Evolutionary conservation across 2,888 invertebrate genomes (phyloP).

Genomic region (Cheilosia impressa): DNA sequence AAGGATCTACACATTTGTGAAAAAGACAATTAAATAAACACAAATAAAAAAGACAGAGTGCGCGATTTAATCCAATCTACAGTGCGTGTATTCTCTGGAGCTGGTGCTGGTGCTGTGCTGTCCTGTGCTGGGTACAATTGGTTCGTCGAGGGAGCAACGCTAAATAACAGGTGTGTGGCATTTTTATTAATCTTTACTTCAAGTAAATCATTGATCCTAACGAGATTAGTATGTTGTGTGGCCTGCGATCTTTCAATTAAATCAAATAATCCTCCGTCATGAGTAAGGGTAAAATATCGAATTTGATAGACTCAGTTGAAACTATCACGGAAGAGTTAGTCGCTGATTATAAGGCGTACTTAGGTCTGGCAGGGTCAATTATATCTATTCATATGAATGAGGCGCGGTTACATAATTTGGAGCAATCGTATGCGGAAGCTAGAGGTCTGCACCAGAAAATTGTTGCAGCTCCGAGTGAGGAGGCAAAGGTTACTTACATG

Average conservation of each 20-base stretch:
- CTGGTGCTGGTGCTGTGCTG: too few species aligned
- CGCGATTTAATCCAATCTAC: too few species aligned
- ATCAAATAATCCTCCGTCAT: neutral
- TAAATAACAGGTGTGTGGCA: constrained; percentile 1
- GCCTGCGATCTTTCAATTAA: too few species aligned
- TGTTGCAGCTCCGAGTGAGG: neutral
- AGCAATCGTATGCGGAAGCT: neutral
- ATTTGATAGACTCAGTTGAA: neutral
- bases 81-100: too few species aligned
- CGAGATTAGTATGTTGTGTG: too few species aligned
- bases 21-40: too few species aligned
- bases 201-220: too few species aligned
- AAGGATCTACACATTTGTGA: too few species aligned
- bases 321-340: neutral
- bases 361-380: neutral
- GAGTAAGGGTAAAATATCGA: neutral
- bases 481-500: neutral
- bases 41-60: too few species aligned
- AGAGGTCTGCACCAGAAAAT: constrained; percentile 1
- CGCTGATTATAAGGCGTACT: constrained; percentile 3
- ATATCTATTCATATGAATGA: neutral
- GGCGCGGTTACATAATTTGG: constrained; percentile 9
- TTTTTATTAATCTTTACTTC: neutral
- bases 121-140: too few species aligned
- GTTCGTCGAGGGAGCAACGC: neutral